phyloP scores from a whole-genome alignment of 2,888 invertebrate genomes.

The Lochmaea crataegi region DNA sequence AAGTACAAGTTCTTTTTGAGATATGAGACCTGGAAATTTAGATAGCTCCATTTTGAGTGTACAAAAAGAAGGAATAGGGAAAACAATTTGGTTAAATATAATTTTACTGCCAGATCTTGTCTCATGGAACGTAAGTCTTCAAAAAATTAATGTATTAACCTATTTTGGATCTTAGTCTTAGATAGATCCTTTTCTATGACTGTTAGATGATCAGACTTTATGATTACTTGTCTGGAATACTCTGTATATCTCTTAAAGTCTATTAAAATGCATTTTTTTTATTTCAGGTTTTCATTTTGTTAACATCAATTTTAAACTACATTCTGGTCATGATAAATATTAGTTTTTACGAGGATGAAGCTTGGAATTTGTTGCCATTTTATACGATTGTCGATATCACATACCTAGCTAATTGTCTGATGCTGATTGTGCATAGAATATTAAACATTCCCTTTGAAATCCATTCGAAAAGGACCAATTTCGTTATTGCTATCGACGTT shows the following conservation, averaged over 20 bases:
- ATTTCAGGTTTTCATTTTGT: constrained; percentile 37
- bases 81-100: background rate
- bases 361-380: constrained; percentile 19
- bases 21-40: background rate
- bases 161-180: background rate
- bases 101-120: constrained; percentile 21
- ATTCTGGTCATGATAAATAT: constrained; percentile 34
- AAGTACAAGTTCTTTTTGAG: background rate
- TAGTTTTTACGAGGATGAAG: constrained; percentile 12
- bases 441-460: constrained; percentile 28
- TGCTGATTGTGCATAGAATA: constrained; percentile 36
- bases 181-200: background rate
- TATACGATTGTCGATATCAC: constrained; percentile 40
- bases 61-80: constrained; percentile 1
- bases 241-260: too few species aligned
- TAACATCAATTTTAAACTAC: constrained; percentile 30
- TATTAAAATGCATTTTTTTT: background rate
- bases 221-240: background rate
- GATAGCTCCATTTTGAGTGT: background rate
- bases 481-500: constrained; percentile 38
- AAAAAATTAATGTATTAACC: background rate
- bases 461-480: constrained; percentile 13
- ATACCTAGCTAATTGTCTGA: constrained; percentile 38
- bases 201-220: background rate
- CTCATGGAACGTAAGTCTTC: constrained; percentile 29